These are phyloP conservation scores for Zosterops pallidus DNA, from an alignment of 2,113 vertebrate genomes.

Conservation along the genomic window DNA sequence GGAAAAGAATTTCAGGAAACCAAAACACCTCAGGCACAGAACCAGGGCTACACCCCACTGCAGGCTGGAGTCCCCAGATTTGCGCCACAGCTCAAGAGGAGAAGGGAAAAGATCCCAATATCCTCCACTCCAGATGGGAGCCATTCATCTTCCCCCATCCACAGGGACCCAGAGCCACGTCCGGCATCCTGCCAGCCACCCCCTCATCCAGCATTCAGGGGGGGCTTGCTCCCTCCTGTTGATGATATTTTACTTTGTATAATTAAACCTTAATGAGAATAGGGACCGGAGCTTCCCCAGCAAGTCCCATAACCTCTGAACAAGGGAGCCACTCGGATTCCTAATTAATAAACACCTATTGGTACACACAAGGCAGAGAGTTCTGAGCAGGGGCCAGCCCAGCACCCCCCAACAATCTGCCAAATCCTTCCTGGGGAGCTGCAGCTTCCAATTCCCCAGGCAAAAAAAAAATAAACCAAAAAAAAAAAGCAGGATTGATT, in stretches of 20 bases:
- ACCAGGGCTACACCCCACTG: not conserved
- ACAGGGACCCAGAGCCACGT: not conserved
- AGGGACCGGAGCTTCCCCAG: constrained; percentile 41
- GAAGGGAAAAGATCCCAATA: not conserved
- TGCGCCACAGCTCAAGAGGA: not conserved
- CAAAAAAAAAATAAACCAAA: not conserved
- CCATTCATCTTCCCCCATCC: not conserved
- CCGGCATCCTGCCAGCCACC: not conserved
- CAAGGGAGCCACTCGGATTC: constrained; percentile 16
- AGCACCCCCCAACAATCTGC: not conserved
- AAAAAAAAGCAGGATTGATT: not conserved
- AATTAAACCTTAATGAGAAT: constrained; percentile 67
- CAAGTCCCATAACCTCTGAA: constrained; percentile 23
- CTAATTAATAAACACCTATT: constrained; percentile 50
- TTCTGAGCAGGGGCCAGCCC: not conserved
- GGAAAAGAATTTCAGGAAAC: no score
- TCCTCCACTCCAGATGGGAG: not conserved
- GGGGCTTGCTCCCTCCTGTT: not conserved
- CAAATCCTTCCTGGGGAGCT: fast-evolving
- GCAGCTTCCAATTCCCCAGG: not conserved
- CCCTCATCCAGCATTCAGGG: not conserved
- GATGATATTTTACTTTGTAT: constrained; percentile 46
- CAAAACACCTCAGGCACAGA: no score
- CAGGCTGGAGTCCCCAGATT: not conserved
- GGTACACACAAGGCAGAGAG: constrained; percentile 34